Evolutionary conservation across 1,140 invertebrate genomes (phyloP), one percentile per base, ranked within the genome.

Genomic region (Heliconius hewitsoni): DNA sequence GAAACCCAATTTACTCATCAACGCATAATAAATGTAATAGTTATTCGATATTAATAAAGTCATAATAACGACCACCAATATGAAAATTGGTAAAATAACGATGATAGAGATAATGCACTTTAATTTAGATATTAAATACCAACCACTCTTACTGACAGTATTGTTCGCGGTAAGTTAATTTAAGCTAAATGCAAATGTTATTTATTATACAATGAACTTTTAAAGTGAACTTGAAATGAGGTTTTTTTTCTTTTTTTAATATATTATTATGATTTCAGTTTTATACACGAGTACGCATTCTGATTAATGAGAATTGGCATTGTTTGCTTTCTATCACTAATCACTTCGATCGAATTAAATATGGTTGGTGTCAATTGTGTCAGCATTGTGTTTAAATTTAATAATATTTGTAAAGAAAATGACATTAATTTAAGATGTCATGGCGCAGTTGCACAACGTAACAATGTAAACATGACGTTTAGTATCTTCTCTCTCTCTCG

Each of bases 101-200:
- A 11, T 57, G 55, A n/a, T 11, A 57, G 9, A 11, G 60, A 66
- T 66, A 66, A 66, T 3, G 27, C 13, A 66, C 60, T 66, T 27
- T 66, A 66, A 66, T 66, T 66, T 66, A 16, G 60, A 66, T 66
- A 66, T 66, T 66, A 66, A 66, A 66, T 66, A 30, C 4, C 27
- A 18, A 30, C 57, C 57, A 11, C 27, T 66, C 60, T 66, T 6
- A 30, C 9, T 66, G 60, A 30, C 23, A 30, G 27, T 30, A 66
- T 27, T 66, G 60, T 66, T 66, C 11, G 27, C 60, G 23, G 11
- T 66, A 23, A 27, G 23, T 30, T 66, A 66, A 66, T 66, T 60
- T 60, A 9, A 60, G 55, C 55, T 60, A 66, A 27, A 66, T 66
- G 27, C 60, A 66, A 66, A 66, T n/a, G 60, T 52, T 52, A 52